Conservation (phyloP, 1,140 invertebrate species). For the Meloidogyne hapla region DNA sequence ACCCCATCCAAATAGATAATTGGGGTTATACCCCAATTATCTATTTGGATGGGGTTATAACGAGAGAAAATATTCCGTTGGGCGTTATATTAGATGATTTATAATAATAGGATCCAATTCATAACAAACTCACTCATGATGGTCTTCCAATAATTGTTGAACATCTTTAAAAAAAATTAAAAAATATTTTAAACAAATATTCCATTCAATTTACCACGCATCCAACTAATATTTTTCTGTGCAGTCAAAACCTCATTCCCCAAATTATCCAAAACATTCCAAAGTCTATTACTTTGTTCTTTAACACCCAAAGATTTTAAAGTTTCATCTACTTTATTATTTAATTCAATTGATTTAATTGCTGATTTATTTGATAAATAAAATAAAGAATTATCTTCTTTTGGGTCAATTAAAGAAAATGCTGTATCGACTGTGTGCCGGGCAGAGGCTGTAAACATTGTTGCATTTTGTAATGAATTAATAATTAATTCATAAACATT, state of each 20-base stretch:
- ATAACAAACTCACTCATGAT: slow-evolving; percentile 45
- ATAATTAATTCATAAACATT: slow-evolving; percentile 60
- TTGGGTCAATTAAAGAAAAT: slow-evolving; percentile 31
- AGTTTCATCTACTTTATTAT: slow-evolving; percentile 25
- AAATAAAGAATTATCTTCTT: slow-evolving; percentile 35
- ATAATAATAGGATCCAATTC: too few species aligned
- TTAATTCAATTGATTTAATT: slow-evolving; percentile 24
- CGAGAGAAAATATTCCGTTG: too few species aligned
- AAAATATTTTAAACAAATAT: background rate
- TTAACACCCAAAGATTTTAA: slow-evolving; percentile 27
- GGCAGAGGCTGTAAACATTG: slow-evolving; percentile 41
- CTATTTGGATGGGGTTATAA: too few species aligned
- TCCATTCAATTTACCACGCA: slow-evolving; percentile 26
- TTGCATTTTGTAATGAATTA: slow-evolving; percentile 53
- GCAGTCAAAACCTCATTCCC: slow-evolving; percentile 15
- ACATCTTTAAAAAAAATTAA: slow-evolving; percentile 32
- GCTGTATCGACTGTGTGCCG: slow-evolving; percentile 39
- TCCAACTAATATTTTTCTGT: slow-evolving; percentile 40
- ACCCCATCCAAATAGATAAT: too few species aligned
- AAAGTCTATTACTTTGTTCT: slow-evolving; percentile 23
- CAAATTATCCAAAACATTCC: slow-evolving; percentile 34
- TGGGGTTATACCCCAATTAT: too few species aligned
- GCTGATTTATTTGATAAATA: slow-evolving; percentile 29
- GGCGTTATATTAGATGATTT: too few species aligned
- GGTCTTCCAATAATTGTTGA: slow-evolving; percentile 57